Evolutionary conservation across 2,888 invertebrate species (phyloP), one percentile per base, ranked within the genome.

Genomic region (Patella ulyssiponensis): DNA sequence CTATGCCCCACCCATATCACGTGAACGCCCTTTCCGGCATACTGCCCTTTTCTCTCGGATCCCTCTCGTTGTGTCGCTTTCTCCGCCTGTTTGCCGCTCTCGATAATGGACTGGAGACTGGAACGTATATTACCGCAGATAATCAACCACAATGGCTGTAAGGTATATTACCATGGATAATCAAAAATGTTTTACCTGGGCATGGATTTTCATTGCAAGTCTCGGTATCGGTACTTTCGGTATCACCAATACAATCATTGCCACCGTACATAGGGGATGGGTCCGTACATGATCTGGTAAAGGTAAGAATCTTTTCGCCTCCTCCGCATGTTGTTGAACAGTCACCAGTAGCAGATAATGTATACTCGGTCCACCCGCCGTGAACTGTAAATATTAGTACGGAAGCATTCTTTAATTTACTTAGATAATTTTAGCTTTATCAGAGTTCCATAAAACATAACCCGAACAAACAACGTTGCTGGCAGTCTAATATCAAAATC

Each of bases 261-360:
- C 80, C 80, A 11, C 80, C 80, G 53, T 73, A 76, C 69, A 56
- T 69, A n/a, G 80, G 80, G 27, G 70, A n/a, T 20, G 80, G 80
- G 76, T 76, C 54, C 52, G 74, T 74, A 73, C 80, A 80, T 20
- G 74, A 52, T 12, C 80, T 69, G 51, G 54, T 58, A 54, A 56
- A 72, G 33, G 71, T 73, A 74, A 52, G 58, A 52, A 58, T 52
- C 76, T 76, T 71, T 9, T 27, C 71, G 17, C 80, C 80, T 27
- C 78, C 75, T 23, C 78, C 80, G 33, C 80, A 80, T 15, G 76
- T 56, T 51, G 54, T 69, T 17, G 78, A 71, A 58, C 80, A 80
- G 15, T 56, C 64, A 12, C 69, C 73, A 51, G 71, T 64, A 2
- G 23, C 51, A 33, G 75, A 75, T 74, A 75, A 33, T 1, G 15